Base-by-base conservation (phyloP, 2,888 invertebrate species). In the Philonicus albiceps region DNA sequence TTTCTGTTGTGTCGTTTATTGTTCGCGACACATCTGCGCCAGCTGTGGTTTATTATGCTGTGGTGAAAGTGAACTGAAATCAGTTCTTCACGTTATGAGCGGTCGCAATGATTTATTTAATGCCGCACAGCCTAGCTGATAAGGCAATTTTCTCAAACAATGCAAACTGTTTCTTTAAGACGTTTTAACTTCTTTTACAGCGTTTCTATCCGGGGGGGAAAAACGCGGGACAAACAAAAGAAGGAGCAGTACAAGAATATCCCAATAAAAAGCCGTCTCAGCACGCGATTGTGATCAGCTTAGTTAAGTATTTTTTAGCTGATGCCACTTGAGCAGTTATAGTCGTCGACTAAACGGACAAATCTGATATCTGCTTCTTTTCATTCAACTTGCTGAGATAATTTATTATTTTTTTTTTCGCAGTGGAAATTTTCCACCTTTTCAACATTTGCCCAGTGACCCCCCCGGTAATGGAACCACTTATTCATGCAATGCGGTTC, bases 41-140 rank as follows among this genome's bases (percentile, higher is more conserved):
- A n/a, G n/a, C 49, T 76, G 49, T 78, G 78, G 78, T 78, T 78
- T 78, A 78, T 78, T 78, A 49, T 78, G 43, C 78, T 78, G 78
- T 30, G 78, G 78, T 43, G 78, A 78, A 78, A 78, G 78, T 78
- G 30, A 78, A 43, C 30, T 22, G 49, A 78, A 78, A 78, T 78
- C 78, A 78, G 78, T 78, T 78, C 78, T 78, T 78, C 43, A 8
- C 13, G 27, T 78, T 49, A 78, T 78, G 78, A 43, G 78, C 27
- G 78, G 37, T 49, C 43, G 49, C 16, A 78, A 78, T 78, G 78
- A 78, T 78, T 78, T 78, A 78, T 78, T 78, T 78, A 78, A 78
- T 78, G 49, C 78, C 8, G 40, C 16, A 3, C 40, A 0, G 1
- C 40, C 40, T 13, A 8, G 76, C 11, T 78, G 78, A 78, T 78